phyloP scores from a whole-genome alignment of 2,797 vertebrate species.

The Rachycentron canadum region DNA sequence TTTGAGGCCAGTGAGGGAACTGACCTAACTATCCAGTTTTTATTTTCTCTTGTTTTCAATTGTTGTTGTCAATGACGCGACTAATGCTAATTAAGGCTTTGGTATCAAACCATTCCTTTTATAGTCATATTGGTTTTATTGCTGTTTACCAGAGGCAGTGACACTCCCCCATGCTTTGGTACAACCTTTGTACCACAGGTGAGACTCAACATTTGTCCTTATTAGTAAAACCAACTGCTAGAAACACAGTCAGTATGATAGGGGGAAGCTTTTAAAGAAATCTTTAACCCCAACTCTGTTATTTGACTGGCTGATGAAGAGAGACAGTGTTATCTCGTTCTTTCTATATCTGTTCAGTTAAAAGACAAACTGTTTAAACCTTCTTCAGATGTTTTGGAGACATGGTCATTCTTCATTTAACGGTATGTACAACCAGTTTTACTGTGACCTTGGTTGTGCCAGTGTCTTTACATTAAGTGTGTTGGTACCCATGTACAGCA shows the following conservation, averaged over 20 bases:
- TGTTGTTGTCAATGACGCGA: no score
- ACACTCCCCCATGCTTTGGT: background rate
- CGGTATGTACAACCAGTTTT: conserved; percentile 17
- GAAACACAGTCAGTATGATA: background rate
- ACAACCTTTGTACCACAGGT: conserved; percentile 53
- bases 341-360: background rate
- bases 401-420: background rate
- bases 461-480: background rate
- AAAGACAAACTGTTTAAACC: background rate
- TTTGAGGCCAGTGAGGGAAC: background rate
- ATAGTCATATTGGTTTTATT: conserved; percentile 35
- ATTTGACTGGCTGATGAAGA: background rate
- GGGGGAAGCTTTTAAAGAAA: conserved; percentile 23
- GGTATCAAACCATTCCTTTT: conserved; percentile 32
- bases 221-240: conserved; percentile 5
- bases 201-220: conserved; percentile 9
- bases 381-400: background rate
- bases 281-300: background rate
- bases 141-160: conserved; percentile 12
- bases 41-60: no score
- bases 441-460: no score
- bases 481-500: background rate
- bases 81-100: background rate
- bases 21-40: no score
- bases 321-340: background rate